Conservation (phyloP, 2,113 vertebrate species). For the Proteles cristata region DNA sequence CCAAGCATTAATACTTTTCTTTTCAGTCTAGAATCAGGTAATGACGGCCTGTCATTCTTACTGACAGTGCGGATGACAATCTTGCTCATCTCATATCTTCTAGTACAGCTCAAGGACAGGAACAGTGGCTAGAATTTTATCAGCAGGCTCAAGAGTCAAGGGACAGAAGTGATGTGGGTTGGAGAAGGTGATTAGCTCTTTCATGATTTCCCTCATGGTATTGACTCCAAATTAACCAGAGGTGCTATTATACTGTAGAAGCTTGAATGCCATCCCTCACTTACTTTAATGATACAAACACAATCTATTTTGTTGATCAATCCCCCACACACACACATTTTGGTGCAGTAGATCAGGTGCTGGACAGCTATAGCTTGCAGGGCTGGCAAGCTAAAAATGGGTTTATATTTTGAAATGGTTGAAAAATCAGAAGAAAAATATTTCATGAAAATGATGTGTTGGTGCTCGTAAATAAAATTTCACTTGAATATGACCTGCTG, state of each 20-base stretch:
- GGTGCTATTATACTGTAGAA: not conserved
- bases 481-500: not conserved
- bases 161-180: not conserved
- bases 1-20: slow-evolving; percentile 52
- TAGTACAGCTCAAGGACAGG: slow-evolving; percentile 53
- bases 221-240: not conserved
- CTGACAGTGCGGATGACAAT: slow-evolving; percentile 38
- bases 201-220: not conserved
- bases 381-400: not conserved
- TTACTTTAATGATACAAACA: not conserved
- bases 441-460: slow-evolving; percentile 12
- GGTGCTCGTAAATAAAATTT: not conserved
- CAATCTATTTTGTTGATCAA: not conserved
- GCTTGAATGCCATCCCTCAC: not conserved
- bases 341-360: not conserved
- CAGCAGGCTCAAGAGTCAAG: slow-evolving; percentile 7
- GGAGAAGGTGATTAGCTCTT: slow-evolving; percentile 47
- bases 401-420: slow-evolving; percentile 47
- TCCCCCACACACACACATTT: not conserved
- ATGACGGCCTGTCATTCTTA: slow-evolving; percentile 68
- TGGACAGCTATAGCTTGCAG: not conserved
- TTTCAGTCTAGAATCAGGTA: slow-evolving; percentile 63
- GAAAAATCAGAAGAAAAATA: slow-evolving; percentile 1
- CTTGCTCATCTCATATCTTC: slow-evolving; percentile 15
- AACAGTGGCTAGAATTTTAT: slow-evolving; percentile 50